Evolutionary conservation across 2,888 invertebrate species (phyloP), one percentile per base, ranked within the genome.

Genomic region (Hanleya hanleyi): DNA sequence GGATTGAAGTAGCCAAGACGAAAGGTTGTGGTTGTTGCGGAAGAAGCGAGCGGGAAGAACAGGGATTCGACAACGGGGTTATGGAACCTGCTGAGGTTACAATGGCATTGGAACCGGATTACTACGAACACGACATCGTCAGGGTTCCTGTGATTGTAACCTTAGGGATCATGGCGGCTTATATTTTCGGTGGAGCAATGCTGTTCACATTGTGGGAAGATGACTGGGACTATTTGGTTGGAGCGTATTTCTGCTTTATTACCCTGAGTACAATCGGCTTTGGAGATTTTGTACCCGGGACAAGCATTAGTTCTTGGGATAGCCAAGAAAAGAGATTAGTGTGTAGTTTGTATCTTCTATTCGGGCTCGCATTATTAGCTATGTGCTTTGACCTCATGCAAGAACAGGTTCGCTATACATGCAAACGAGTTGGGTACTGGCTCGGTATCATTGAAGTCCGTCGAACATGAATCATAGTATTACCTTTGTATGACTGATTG

Each of bases 161-260:
- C 90, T 92, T 98, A 36, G 93, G 95, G 75, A 95, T 97, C 80
- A 96, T 98, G 94, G 94, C 97, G 82, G 94, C 95, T 86, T 95
- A 95, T 89, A 94, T 96, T 71, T 93, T 96, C 85, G 96, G 96
- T 72, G 98, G 99, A 26, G 97, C 97, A 0, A 92, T 96, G 87
- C 93, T 99, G 67, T 99, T 99, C 91, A 94, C 95, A 2, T 92
- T 94, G 86, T 98, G 97, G 96, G 98, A 98, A 74, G 97, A 97
- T 22, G 93, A 94, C 47, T 98, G 98, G 98, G 94, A 94, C 82
- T 94, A 95, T 87, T 92, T 99, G 77, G 97, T 97, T 83, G 97
- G 97, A 69, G 89, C 90, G 69, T 91, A 91, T 79, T 91, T 91
- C 84, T 91, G 90, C 71, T 91, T 91, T 79, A 87, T 91, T 72